These are phyloP conservation scores for Labeo rohita DNA, from an alignment of 2,113 vertebrate species.

Conservation along the genomic window DNA sequence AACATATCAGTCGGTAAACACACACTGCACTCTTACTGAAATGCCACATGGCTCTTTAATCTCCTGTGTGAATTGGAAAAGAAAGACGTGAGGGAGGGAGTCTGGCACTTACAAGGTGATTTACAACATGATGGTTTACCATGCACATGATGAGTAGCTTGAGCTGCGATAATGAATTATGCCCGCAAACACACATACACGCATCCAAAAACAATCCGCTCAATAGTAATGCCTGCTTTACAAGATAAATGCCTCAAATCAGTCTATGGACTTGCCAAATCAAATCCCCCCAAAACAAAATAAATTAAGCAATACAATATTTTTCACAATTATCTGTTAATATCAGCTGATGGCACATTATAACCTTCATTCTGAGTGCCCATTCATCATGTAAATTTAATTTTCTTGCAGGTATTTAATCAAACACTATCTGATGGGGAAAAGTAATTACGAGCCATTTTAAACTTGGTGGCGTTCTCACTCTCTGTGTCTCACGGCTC, in stretches of 20 bases:
- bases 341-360: constrained; percentile 85
- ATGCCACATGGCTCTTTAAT: neutral
- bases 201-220: constrained; percentile 54
- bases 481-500: constrained; percentile 26
- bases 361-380: constrained; percentile 82
- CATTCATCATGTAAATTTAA: constrained; percentile 94
- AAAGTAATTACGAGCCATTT: constrained; percentile 87
- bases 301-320: constrained; percentile 85
- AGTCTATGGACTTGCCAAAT: constrained; percentile 66
- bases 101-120: constrained; percentile 22
- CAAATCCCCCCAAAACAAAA: constrained; percentile 82
- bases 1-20: neutral
- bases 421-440: constrained; percentile 87
- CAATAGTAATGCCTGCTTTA: constrained; percentile 67
- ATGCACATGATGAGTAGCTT: constrained; percentile 47
- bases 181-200: constrained; percentile 35
- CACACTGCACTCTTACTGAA: neutral
- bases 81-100: constrained; percentile 8
- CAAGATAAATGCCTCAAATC: constrained; percentile 76
- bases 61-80: neutral
- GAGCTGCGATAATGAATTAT: constrained; percentile 69
- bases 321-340: constrained; percentile 82
- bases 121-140: constrained; percentile 19
- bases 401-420: constrained; percentile 93
- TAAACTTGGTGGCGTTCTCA: constrained; percentile 70